A percentile compares a stretch with the other conserved stretches of the same genome.
phyloP scores from a whole-genome alignment of 2,888 invertebrate species.

The Microplitis manilae region DNA sequence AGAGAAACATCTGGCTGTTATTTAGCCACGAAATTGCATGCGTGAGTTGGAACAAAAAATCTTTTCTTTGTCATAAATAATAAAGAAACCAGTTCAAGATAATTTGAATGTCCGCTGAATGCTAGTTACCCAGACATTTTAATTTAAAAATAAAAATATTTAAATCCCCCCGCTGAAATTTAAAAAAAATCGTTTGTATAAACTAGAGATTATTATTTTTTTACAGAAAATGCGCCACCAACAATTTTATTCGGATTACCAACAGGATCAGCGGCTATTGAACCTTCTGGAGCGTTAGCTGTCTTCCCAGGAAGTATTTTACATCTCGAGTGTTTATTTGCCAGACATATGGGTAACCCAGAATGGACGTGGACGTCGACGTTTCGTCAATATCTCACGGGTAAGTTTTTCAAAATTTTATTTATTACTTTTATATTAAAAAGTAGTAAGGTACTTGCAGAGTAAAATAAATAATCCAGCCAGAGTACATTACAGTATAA shows the following conservation, averaged over 20 bases:
- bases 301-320: slow-evolving; percentile 87
- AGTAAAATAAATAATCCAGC: too few relatives aligned
- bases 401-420: slow-evolving; percentile 71
- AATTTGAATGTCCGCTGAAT: slow-evolving; percentile 6
- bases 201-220: not conserved
- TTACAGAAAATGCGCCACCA: slow-evolving; percentile 85
- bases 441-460: not conserved
- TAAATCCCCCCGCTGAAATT: not conserved
- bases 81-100: not conserved
- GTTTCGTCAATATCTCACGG: slow-evolving; percentile 83
- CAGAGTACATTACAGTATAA: too few relatives aligned
- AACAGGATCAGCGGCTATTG: slow-evolving; percentile 85
- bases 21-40: slow-evolving; percentile 38
- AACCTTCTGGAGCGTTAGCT: slow-evolving; percentile 84
- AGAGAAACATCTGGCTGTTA: slow-evolving; percentile 38
- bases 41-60: slow-evolving; percentile 40
- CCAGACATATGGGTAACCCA: slow-evolving; percentile 83
- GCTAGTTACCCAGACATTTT: not conserved
- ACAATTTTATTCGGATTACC: slow-evolving; percentile 84
- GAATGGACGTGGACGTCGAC: slow-evolving; percentile 92
- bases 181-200: not conserved
- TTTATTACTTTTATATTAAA: not conserved
- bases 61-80: slow-evolving; percentile 27
- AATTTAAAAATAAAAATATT: not conserved
- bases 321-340: slow-evolving; percentile 87